A percentile compares a stretch with the other conserved stretches of the same genome.
phyloP scores from a whole-genome alignment of 2,888 invertebrate species.

The Therioaphis trifolii region DNA sequence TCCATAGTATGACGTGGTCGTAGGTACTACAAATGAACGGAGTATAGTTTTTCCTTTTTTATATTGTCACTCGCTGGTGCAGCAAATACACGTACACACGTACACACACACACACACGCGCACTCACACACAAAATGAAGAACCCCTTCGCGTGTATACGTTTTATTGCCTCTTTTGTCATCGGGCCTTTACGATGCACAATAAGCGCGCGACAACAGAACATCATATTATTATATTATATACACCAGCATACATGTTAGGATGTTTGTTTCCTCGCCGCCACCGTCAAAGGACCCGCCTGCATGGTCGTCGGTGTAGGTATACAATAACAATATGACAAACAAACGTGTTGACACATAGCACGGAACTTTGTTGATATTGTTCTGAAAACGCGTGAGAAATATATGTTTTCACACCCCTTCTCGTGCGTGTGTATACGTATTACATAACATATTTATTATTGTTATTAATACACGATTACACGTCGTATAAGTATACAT shows the following conservation, averaged over 20 bases:
- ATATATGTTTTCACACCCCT: conserved; percentile 40
- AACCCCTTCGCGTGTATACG: conserved; percentile 25
- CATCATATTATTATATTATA: conserved; percentile 18
- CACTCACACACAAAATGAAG: neutral
- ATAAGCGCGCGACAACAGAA: neutral
- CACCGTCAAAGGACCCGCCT: conserved; percentile 38
- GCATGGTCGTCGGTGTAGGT: conserved; percentile 7
- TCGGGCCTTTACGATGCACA: conserved; percentile 37
- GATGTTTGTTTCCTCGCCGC: conserved; percentile 52
- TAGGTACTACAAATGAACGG: neutral
- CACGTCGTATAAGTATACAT: too few species aligned
- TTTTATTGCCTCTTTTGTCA: conserved; percentile 59
- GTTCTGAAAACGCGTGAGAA: conserved; percentile 37
- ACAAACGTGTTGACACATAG: conserved; percentile 51
- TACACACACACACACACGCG: neutral
- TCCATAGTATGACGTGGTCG: neutral
- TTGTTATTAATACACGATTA: neutral
- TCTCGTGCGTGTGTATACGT: neutral
- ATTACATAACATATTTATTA: neutral
- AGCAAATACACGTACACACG: neutral
- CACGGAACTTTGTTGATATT: conserved; percentile 39
- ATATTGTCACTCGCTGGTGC: neutral
- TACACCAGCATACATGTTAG: neutral
- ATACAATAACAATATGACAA: conserved; percentile 30
- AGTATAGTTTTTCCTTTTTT: conserved; percentile 4